Base-by-base conservation (phyloP, 2,797 vertebrate species). In the Catostomus latipinnis region DNA sequence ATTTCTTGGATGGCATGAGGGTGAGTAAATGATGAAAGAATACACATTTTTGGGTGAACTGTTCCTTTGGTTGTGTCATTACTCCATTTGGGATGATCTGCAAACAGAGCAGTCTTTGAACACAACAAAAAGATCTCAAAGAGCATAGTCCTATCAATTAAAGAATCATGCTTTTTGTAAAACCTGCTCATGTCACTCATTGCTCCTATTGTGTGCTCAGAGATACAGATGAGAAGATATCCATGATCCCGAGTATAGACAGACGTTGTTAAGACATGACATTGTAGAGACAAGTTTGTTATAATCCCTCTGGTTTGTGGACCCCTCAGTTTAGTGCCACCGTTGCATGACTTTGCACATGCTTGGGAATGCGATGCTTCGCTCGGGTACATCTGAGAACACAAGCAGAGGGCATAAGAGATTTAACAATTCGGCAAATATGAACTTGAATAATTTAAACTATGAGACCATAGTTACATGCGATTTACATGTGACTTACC, bases 331-430 rank as follows among this genome's bases (percentile, higher is more conserved):
- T 78, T 74, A 60, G 53, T 71, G 71, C 49, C 58, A 74, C 62
- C 8, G 48, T 45, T 69, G 86, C 81, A 85, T 86, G 83, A 53
- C 67, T 78, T 80, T 72, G 53, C 77, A 82, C 71, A 66, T 71
- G 63, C 62, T 74, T 81, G 18, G 34, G 58, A 80, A 85, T 80
- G 66, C 12, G 63, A 79, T 58, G 60, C 73, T 74, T 83, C 43
- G 52, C 61, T 12, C 52, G 57, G 12, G 61, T 70, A 53, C 45
- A 4, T 34, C 14, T 45, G 11, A n/a, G 34, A 66, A 74, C 18
- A 73, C 53, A 66, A 45, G 46, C 6, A 79, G 50, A 66, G 1
- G 61, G 45, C 48, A 72, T 75, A 56, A 67, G n/a, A 56, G 54
- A 63, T 74, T 76, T 22, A n/a, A 80, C 16, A 72, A 74, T 8